A percentile compares a stretch with the other conserved stretches of the same genome.
These are phyloP conservation scores for Sparidentex hasta DNA, from an alignment of 2,797 vertebrate genomes.

Conservation along the genomic window DNA sequence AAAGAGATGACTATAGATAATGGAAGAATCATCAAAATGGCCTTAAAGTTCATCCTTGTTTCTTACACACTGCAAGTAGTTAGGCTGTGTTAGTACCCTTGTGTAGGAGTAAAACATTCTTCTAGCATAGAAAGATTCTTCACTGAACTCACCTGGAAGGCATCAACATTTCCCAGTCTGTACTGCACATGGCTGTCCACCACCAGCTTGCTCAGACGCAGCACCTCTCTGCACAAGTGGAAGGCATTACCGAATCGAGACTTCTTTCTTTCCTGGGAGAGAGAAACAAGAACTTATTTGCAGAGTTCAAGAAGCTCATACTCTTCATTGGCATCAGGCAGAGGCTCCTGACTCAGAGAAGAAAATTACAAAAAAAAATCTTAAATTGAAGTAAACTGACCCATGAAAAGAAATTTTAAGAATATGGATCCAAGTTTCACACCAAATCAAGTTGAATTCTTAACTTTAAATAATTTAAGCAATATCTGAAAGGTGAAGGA, in stretches of 20 bases:
- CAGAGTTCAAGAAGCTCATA: background rate
- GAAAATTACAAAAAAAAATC: background rate
- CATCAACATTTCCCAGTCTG: constrained; percentile 97
- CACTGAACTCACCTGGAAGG: constrained; percentile 91
- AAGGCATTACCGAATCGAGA: constrained; percentile 99
- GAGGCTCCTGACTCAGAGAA: no score
- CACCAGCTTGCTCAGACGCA: constrained; percentile 97
- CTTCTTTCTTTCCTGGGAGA: constrained; percentile 94
- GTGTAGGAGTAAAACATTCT: background rate
- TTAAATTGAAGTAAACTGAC: no score
- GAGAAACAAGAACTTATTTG: background rate
- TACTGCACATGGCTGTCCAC: constrained; percentile 99
- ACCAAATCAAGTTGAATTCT: no score
- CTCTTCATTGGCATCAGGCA: no score
- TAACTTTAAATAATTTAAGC: background rate
- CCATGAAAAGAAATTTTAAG: no score
- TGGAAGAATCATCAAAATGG: background rate
- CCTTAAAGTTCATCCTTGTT: no score
- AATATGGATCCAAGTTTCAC: no score
- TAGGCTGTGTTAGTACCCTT: background rate
- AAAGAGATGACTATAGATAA: background rate
- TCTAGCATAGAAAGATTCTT: background rate
- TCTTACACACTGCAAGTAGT: background rate
- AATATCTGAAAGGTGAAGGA: constrained; percentile 60
- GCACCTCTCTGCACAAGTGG: constrained; percentile 96